Evolutionary conservation across 2,113 vertebrate genomes (phyloP).

Genomic region (Nannospalax galili): DNA sequence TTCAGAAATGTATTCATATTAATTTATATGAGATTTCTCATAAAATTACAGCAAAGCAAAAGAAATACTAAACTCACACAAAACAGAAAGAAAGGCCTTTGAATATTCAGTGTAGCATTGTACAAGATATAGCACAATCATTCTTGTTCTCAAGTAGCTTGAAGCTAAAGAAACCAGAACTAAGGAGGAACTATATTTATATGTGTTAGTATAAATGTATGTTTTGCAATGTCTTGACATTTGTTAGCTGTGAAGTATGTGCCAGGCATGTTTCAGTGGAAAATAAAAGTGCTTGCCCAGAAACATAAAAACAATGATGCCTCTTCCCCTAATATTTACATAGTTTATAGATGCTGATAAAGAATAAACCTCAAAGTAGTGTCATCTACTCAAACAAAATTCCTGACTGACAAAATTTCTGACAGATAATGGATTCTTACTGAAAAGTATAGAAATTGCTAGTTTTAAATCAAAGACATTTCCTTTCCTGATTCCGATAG

Average conservation of each 20-base stretch:
- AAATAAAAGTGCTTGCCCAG: constrained; percentile 67
- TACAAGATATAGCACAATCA: background rate
- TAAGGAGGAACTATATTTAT: background rate
- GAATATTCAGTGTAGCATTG: background rate
- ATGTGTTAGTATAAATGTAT: constrained; percentile 78
- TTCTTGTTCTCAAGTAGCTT: background rate
- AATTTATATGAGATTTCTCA: background rate
- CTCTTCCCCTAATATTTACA: constrained; percentile 24
- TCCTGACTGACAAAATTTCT: background rate
- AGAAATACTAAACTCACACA: background rate
- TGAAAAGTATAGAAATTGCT: background rate
- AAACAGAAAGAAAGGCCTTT: background rate
- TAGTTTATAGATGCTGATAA: constrained; percentile 12
- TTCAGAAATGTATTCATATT: background rate
- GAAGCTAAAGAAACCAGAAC: too few relatives aligned
- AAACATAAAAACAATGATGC: constrained; percentile 56
- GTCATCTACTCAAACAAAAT: background rate
- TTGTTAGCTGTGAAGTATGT: constrained; percentile 76
- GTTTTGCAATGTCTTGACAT: constrained; percentile 79
- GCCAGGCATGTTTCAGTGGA: constrained; percentile 39
- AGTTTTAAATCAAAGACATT: background rate
- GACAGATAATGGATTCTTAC: background rate
- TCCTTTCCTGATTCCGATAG: background rate
- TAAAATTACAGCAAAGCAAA: background rate
- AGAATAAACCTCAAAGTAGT: background rate